These are phyloP conservation scores for Anabas testudineus DNA, from an alignment of 2,797 vertebrate species.

Conservation along the genomic window DNA sequence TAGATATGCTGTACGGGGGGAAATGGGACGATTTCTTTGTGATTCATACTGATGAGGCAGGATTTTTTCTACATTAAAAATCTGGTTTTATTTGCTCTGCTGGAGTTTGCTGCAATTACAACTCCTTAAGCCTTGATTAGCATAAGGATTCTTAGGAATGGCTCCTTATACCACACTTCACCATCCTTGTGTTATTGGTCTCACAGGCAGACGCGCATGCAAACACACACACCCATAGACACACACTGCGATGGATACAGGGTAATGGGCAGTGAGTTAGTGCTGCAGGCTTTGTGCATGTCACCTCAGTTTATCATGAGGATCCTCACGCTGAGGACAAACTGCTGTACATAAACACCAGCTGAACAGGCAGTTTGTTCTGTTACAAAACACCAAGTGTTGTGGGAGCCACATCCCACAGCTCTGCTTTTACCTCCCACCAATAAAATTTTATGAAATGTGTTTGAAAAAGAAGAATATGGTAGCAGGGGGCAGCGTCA, in stretches of 20 bases:
- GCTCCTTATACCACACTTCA: constrained; percentile 49
- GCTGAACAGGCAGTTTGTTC: constrained; percentile 63
- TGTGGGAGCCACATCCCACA: constrained; percentile 41
- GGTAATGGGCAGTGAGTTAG: constrained; percentile 69
- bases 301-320: constrained; percentile 73
- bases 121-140: constrained; percentile 56
- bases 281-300: constrained; percentile 57
- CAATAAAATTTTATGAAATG: constrained; percentile 72
- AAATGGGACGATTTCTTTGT: constrained; percentile 4
- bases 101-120: constrained; percentile 31
- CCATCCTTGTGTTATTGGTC: constrained; percentile 53
- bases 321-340: constrained; percentile 66
- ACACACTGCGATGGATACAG: constrained; percentile 34
- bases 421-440: constrained; percentile 60
- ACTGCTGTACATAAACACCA: constrained; percentile 66
- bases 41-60: not conserved
- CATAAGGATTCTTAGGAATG: constrained; percentile 44
- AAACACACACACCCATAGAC: constrained; percentile 23
- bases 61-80: constrained; percentile 10
- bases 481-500: constrained; percentile 32
- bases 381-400: constrained; percentile 43
- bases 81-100: constrained; percentile 25
- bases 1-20: not conserved
- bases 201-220: constrained; percentile 22
- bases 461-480: constrained; percentile 53